Conservation (phyloP, 1,140 invertebrate genomes). For the Thaumetopoea pityocampa region DNA sequence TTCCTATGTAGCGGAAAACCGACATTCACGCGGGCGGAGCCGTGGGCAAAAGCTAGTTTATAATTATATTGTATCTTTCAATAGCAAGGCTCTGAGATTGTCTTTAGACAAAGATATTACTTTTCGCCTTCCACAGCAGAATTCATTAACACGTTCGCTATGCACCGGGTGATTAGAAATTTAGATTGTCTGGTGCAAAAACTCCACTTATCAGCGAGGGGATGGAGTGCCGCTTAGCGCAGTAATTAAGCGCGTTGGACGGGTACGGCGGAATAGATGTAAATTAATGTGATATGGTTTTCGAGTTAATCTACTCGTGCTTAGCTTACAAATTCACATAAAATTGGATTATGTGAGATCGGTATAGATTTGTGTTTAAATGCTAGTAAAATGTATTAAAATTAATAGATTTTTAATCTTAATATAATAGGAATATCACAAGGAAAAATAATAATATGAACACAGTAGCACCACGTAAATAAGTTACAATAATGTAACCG, state of each 20-base stretch:
- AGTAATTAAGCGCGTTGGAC: slow-evolving; percentile 23
- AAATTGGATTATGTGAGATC: no score
- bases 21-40: no score
- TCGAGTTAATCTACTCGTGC: background rate
- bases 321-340: background rate
- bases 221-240: slow-evolving; percentile 21
- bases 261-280: slow-evolving; percentile 9
- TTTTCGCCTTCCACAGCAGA: background rate
- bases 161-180: slow-evolving; percentile 22
- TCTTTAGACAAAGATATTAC: no score
- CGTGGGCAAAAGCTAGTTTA: no score
- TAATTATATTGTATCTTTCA: no score
- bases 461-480: no score
- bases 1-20: no score
- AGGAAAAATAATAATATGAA: no score
- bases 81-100: background rate
- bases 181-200: slow-evolving; percentile 24
- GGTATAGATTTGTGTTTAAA: background rate
- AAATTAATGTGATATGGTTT: background rate
- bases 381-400: background rate
- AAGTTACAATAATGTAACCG: no score
- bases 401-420: no score
- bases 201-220: slow-evolving; percentile 17
- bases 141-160: slow-evolving; percentile 21
- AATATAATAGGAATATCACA: no score